Evolutionary conservation across 1,140 invertebrate genomes (phyloP), one percentile per base, ranked within the genome.

Genomic region (Temnothorax curvispinosus): DNA sequence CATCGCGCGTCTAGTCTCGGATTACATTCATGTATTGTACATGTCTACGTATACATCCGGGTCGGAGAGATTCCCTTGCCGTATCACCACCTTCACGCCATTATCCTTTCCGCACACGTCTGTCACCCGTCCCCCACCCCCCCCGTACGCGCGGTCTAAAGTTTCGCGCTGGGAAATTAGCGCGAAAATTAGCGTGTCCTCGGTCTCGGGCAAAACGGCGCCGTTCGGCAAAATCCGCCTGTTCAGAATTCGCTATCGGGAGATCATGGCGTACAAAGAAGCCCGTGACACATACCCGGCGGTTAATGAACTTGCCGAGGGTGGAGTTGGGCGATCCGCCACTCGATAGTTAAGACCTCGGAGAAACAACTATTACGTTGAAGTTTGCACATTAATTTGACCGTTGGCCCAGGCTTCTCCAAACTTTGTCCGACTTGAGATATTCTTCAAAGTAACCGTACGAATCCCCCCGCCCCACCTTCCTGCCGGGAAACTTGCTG

Each of bases 351-450:
- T 91, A 91, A 91, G 90, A 91, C 80, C 90, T 82, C 60, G 74
- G 87, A 86, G 88, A 64, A 88, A 87, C 90, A 91, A 91, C 90
- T 91, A 91, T 91, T 91, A 91, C 89, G 84, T 90, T 81, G 86
- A 91, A 91, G 90, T 91, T 91, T 91, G 90, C 90, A 85, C 90
- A 91, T 91, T 91, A 91, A 91, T 91, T 91, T 91, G 88, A 89
- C 82, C 86, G 85, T 91, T 91, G 88, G 88, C 90, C 80, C 74
- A 56, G 87, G 89, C 87, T 62, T 52, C 41, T 58, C 13, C 27
- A 62, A 90, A 91, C 85, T 91, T 89, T 44, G 69, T 47, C 85
- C 64, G 87, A 87, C 67, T 41, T 71, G 80, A 87, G 90, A 91
- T 90, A 91, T 91, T 86, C 90, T 90, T 87, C 89, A 85, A 89